Evolutionary conservation across 1,140 invertebrate species (phyloP).

Genomic region (Leptopilina clavipes): DNA sequence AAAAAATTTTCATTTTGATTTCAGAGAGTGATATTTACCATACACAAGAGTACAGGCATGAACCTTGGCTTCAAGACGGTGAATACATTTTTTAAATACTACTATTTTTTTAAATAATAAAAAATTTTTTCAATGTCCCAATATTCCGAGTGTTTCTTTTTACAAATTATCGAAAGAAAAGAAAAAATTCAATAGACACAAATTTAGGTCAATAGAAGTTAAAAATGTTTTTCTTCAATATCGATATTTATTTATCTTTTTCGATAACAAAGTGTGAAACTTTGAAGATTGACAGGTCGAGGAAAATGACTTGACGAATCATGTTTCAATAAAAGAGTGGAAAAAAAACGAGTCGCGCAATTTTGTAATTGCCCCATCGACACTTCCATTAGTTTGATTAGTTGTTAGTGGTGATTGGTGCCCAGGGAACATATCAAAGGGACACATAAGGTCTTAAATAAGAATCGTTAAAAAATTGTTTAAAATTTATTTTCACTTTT

Average conservation of each 20-base stretch:
- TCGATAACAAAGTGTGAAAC: neutral
- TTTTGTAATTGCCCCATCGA: constrained; percentile 15
- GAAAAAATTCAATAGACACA: neutral
- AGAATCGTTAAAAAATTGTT: neutral
- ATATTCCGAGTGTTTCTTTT: too few species aligned
- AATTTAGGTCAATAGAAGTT: neutral
- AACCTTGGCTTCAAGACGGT: constrained; percentile 69
- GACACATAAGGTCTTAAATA: neutral
- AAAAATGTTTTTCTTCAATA: neutral
- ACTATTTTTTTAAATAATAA: too few species aligned
- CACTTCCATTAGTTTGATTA: constrained; percentile 29
- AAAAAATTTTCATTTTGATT: constrained; percentile 43
- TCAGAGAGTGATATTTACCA: constrained; percentile 64
- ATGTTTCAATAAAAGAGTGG: neutral
- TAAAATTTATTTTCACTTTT: neutral
- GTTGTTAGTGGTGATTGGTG: neutral
- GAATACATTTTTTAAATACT: constrained; percentile 42
- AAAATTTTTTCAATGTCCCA: too few species aligned
- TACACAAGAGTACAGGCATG: constrained; percentile 63
- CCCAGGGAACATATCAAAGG: neutral
- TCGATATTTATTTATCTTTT: too few species aligned
- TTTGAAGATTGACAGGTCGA: neutral
- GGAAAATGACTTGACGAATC: neutral
- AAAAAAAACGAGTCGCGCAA: neutral
- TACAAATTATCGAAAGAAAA: too few species aligned